Evolutionary conservation across 2,113 vertebrate genomes (phyloP).

Genomic region (Otus sunia): DNA sequence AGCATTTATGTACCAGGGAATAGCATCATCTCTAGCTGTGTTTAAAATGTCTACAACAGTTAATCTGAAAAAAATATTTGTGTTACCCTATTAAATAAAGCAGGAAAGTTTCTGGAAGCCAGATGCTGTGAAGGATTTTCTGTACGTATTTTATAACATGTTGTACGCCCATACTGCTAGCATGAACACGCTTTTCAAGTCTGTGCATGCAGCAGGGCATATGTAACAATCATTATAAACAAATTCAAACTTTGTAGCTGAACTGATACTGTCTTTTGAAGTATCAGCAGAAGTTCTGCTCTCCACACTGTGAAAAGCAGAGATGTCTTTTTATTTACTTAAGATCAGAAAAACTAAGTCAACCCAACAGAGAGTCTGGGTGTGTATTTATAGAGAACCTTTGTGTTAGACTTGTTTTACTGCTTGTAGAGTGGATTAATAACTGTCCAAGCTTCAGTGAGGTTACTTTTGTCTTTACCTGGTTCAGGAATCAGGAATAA

Average conservation of each 20-base stretch:
- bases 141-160: accelerated
- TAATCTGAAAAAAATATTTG: not conserved
- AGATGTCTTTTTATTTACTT: not conserved
- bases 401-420: not conserved
- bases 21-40: not conserved
- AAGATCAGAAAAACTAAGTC: not conserved
- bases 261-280: not conserved
- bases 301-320: not conserved
- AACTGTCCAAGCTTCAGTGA: not conserved
- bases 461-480: not conserved
- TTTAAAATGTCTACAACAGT: not conserved
- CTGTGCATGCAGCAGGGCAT: not conserved
- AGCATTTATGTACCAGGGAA: not conserved
- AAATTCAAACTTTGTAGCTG: not conserved
- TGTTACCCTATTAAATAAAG: not conserved
- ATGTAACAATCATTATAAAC: not conserved
- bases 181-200: not conserved
- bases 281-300: not conserved
- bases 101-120: not conserved
- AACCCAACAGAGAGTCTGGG: not conserved
- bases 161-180: not conserved
- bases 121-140: not conserved
- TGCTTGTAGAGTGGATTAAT: not conserved
- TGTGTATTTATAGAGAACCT: not conserved
- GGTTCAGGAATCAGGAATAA: not conserved